A percentile compares a stretch with the other conserved stretches of the same genome.
These are phyloP conservation scores for Zaprionus capensis DNA, from an alignment of 1,140 invertebrate genomes.

Conservation along the genomic window DNA sequence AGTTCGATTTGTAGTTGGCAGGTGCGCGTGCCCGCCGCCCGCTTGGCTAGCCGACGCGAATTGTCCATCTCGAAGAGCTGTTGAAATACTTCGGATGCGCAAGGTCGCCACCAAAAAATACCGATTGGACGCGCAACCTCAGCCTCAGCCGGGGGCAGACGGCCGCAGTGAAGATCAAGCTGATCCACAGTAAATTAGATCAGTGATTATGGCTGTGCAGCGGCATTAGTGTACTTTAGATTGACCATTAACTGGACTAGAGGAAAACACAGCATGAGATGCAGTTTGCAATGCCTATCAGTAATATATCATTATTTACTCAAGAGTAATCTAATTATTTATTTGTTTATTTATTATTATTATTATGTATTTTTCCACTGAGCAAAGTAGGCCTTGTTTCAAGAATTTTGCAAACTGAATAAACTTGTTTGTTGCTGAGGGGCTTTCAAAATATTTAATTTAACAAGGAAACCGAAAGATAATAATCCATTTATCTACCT, in stretches of 20 bases:
- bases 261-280: background rate
- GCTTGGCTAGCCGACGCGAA: constrained; percentile 52
- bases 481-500: background rate
- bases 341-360: background rate
- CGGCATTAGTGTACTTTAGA: constrained; percentile 2
- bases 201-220: constrained; percentile 25
- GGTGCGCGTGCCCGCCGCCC: constrained; percentile 50
- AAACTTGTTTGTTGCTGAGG: background rate
- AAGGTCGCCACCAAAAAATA: constrained; percentile 56
- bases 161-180: constrained; percentile 32
- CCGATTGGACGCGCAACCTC: constrained; percentile 15
- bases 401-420: background rate
- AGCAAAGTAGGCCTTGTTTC: background rate
- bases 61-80: constrained; percentile 52
- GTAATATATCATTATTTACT: background rate
- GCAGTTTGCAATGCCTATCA: background rate
- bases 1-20: constrained; percentile 49
- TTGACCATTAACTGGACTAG: background rate
- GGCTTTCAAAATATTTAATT: background rate
- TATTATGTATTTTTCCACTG: background rate
- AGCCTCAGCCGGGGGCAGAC: constrained; percentile 21
- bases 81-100: constrained; percentile 67
- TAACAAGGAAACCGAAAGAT: constrained; percentile 8
- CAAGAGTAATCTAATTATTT: background rate
- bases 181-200: constrained; percentile 47